Base-by-base conservation (phyloP, 2,888 invertebrate genomes). In the Pollenia amentaria region DNA sequence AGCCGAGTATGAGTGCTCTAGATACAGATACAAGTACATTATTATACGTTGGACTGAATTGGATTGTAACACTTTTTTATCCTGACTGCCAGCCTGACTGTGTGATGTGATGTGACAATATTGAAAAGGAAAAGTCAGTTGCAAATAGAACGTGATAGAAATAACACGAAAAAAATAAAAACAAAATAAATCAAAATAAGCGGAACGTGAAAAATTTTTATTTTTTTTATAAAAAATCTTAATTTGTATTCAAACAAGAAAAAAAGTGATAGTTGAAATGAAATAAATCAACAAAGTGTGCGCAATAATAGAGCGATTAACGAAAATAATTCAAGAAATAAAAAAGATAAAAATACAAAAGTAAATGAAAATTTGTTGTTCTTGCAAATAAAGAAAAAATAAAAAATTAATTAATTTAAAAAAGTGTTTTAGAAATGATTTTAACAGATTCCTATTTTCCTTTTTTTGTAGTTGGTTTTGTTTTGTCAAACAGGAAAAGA, bases 101-200 rank as follows among this genome's bases (percentile, higher is more conserved):
- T 29, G 18, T 46, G 64, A 78, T 62, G 16, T 65, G 60, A 60
- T 76, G 60, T 83, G 76, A 72, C 38, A 80, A 64, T 77, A 85
- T 83, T 76, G 51, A 84, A 73, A 84, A 73, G 44, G 29, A 12
- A 60, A 79, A 79, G 53, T 80, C 87, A 89, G 88, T 89, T 86
- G 87, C 84, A 85, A 79, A 76, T 84, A 73, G 87, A 88, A 88
- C 85, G 89, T 88, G 85, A 85, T 79, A 79, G 73, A 18, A 80
- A 78, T 67, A 88, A 53, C 85, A 83, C 79, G 65, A 60, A 2
- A 51, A 70, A 64, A 82, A n/a, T 10, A 46, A 1, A 51, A 46
- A 69, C 7, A 69, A 60, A 69, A 7, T 12, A 42, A 42, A 65
- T 29, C 29, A 29, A 73, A 11, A 65, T 18, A 80, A 70, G 38